Evolutionary conservation across 2,113 vertebrate species (phyloP).

Genomic region (Climacteris rufus): DNA sequence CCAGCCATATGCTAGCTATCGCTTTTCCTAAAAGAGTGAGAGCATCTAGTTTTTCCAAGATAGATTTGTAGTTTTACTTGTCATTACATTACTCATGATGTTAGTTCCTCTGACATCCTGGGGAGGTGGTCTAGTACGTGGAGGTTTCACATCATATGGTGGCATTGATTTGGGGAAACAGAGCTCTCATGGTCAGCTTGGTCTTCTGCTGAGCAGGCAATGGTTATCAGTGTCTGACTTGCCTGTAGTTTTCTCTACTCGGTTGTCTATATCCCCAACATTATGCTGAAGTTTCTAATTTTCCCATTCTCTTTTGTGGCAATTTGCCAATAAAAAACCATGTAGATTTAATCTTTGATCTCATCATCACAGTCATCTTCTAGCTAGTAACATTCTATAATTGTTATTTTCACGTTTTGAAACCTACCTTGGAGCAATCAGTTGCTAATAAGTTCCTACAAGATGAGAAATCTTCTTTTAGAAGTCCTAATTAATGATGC

Average conservation of each 20-base stretch:
- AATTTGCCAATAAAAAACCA: background rate
- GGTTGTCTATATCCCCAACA: background rate
- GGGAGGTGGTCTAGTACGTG: background rate
- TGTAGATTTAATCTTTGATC: background rate
- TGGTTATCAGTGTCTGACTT: background rate
- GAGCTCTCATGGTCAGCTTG: background rate
- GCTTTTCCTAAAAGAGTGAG: background rate
- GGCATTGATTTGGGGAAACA: background rate
- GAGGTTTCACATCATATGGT: background rate
- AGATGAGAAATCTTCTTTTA: conserved; percentile 28
- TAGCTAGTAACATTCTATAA: background rate
- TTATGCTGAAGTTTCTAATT: background rate
- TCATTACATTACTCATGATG: accelerated
- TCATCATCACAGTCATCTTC: background rate
- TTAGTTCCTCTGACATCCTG: background rate
- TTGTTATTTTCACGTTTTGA: background rate
- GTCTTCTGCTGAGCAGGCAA: background rate
- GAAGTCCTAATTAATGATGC: conserved; percentile 10
- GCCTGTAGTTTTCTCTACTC: background rate
- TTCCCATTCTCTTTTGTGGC: background rate
- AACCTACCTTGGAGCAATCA: background rate
- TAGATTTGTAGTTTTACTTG: background rate
- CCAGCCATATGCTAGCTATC: background rate
- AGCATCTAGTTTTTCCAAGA: background rate
- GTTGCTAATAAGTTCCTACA: conserved; percentile 2